Evolutionary conservation across 2,797 vertebrate genomes (phyloP), one percentile per base, ranked within the genome.

Genomic region (Lagorchestes hirsutus): DNA sequence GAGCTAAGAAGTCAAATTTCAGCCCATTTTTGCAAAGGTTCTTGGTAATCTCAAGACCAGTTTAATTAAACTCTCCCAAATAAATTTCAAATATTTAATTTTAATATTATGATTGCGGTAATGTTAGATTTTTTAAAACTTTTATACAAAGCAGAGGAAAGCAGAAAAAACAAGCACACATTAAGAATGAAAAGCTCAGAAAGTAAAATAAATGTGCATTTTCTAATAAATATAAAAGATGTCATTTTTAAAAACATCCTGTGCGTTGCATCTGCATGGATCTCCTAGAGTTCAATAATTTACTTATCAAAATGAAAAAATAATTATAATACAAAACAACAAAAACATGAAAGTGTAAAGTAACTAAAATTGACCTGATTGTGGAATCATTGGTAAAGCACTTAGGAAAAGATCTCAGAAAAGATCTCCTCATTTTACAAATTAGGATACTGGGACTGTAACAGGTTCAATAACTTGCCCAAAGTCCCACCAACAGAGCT

Each of bases 41-140:
- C 62, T 67, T 27, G 28, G 62, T 67, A 67, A n/a, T 14, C 62
- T 67, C 62, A 67, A 67, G 62, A 67, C 14, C n/a, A 67, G 34
- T 5, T 67, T 67, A n/a, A 67, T 18, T 67, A 46, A 90, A 90
- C 46, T 50, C 27, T 27, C 40, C 82, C 82, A 40, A 46, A 40
- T 90, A 24, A 90, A 46, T 90, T 90, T 90, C 46, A 90, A 54
- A 90, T 90, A 90, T 90, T 90, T 90, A n/a, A 10, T 90, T 52
- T 90, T 90, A 28, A n/a, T 31, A 50, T 52, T 54, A 90, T 52
- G 40, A 52, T 46, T 90, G 87, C 1, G 27, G 40, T 28, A 46
- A 50, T 52, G 8, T 50, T 90, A 46, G 46, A 46, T 40, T n/a
- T 90, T 52, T 90, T 90, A 29, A 22, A 22, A 29, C 16, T 90